Percentiles rank a stretch among this genome's conserved stretches.
These are phyloP conservation scores for Pseudopipra pipra DNA, from an alignment of 2,113 vertebrate genomes.

Conservation along the genomic window DNA sequence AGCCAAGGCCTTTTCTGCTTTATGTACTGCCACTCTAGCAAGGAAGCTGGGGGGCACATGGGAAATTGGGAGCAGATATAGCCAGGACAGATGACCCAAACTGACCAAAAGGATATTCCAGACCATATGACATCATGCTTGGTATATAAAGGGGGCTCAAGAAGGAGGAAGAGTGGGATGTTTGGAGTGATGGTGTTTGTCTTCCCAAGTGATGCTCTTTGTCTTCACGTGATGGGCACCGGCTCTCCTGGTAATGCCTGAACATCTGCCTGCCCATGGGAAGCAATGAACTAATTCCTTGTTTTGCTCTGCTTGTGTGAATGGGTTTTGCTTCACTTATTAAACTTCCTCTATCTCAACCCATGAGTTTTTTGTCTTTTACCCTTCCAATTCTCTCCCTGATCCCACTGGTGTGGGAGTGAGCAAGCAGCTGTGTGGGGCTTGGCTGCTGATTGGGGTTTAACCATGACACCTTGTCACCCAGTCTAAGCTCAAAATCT, in stretches of 20 bases:
- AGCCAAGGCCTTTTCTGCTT: accelerated
- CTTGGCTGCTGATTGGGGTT: neutral
- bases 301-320: neutral
- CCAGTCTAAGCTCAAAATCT: neutral
- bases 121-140: neutral
- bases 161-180: neutral
- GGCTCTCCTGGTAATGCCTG: neutral
- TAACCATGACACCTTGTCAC: neutral
- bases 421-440: neutral
- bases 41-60: accelerated
- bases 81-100: neutral
- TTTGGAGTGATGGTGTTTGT: neutral
- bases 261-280: no score
- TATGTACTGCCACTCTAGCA: accelerated
- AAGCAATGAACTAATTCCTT: neutral
- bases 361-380: neutral
- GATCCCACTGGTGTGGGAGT: neutral
- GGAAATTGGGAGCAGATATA: neutral
- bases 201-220: accelerated
- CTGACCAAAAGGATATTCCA: neutral
- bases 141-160: neutral
- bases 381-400: neutral
- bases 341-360: neutral
- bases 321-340: neutral
- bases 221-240: neutral